Conservation (phyloP, 2,113 vertebrate genomes). For the Trachemys scripta region DNA sequence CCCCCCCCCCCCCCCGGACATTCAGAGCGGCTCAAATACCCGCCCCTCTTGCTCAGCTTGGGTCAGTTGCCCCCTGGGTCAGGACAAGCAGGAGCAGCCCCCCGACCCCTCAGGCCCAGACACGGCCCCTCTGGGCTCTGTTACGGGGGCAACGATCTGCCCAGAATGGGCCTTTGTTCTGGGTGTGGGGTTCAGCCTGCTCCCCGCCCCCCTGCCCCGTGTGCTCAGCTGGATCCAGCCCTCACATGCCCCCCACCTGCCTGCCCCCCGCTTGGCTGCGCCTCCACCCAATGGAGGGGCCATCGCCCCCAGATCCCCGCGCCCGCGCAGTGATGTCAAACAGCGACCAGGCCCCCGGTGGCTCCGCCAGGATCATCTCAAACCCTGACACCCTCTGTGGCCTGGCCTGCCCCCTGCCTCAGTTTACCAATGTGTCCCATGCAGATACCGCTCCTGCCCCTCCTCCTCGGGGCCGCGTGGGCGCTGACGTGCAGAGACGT, state of each 20-base stretch:
- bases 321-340: neutral
- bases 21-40: too few species aligned
- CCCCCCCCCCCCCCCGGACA: too few species aligned
- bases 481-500: neutral
- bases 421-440: neutral
- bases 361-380: neutral
- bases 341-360: neutral
- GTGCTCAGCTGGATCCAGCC: neutral
- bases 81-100: too few species aligned
- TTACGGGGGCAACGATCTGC: too few species aligned
- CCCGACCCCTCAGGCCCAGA: too few species aligned
- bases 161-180: neutral
- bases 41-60: too few species aligned
- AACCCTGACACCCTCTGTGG: too few species aligned
- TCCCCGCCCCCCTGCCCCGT: neutral
- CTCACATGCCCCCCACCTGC: neutral
- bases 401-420: neutral
- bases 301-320: too few species aligned
- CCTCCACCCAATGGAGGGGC: neutral
- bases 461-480: neutral
- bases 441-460: neutral
- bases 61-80: too few species aligned
- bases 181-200: neutral
- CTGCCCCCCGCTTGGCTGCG: neutral
- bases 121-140: neutral